A percentile compares a stretch with the other conserved stretches of the same genome.
Evolutionary conservation across 2,888 invertebrate genomes (phyloP).

Genomic region (Eupithecia dodoneata): DNA sequence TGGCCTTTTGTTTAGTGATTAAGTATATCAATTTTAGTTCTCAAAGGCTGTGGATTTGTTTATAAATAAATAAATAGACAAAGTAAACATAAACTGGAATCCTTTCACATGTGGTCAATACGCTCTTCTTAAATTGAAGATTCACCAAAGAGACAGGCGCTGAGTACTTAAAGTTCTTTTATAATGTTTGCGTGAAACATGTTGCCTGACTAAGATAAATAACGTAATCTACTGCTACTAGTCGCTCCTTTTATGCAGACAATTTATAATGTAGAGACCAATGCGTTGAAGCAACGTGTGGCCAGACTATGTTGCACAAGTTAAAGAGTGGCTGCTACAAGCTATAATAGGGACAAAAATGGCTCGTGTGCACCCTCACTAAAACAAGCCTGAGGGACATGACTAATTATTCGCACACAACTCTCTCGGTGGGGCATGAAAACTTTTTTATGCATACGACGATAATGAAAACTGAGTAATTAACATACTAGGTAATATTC

Average conservation of each 20-base stretch:
- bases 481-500: neutral
- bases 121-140: neutral
- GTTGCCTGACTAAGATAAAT: neutral
- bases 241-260: neutral
- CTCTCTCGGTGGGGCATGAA: conserved; percentile 5
- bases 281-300: neutral
- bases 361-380: neutral
- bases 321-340: neutral
- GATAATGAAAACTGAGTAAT: conserved; percentile 13
- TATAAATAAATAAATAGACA: too few species aligned
- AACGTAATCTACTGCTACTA: neutral
- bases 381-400: neutral
- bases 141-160: neutral
- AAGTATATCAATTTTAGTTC: too few species aligned
- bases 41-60: too few species aligned
- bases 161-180: neutral
- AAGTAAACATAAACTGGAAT: neutral
- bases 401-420: conserved; percentile 10
- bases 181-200: neutral
- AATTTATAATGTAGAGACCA: neutral
- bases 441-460: conserved; percentile 11
- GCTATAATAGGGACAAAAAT: neutral
- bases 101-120: neutral
- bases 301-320: neutral
- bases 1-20: too few species aligned